phyloP scores from a whole-genome alignment of 2,113 vertebrate species.

The Fulica atra region DNA sequence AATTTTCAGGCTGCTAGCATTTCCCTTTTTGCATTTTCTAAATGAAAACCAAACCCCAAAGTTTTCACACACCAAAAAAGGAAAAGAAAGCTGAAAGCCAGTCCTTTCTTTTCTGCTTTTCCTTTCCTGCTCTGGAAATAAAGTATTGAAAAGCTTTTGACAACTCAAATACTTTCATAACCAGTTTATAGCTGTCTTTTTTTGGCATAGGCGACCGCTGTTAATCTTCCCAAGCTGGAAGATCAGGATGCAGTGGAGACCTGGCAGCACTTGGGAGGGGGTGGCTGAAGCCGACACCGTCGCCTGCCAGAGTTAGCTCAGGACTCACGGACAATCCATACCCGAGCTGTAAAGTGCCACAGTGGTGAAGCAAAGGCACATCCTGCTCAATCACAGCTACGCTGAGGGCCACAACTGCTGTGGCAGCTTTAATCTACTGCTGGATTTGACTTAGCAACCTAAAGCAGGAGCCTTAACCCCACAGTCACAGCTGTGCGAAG shows the following conservation, averaged over 20 bases:
- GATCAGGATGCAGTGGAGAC: neutral
- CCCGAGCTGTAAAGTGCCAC: neutral
- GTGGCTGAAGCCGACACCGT: accelerated
- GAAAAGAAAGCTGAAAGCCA: neutral
- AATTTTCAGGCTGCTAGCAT: neutral
- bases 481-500: neutral
- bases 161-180: neutral
- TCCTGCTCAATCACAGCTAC: neutral
- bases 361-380: neutral
- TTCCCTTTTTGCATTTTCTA: neutral
- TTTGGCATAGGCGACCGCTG: neutral
- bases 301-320: neutral
- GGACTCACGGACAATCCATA: neutral
- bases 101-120: neutral
- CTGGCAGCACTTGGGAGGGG: neutral
- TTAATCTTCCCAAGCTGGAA: neutral
- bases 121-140: neutral
- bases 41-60: neutral
- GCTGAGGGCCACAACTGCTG: neutral
- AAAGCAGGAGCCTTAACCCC: neutral
- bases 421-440: neutral
- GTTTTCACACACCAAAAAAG: neutral
- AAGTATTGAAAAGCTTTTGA: neutral
- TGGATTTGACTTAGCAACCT: neutral
- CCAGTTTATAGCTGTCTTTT: neutral